phyloP scores from a whole-genome alignment of 2,888 invertebrate genomes.

The Andrena camellia region DNA sequence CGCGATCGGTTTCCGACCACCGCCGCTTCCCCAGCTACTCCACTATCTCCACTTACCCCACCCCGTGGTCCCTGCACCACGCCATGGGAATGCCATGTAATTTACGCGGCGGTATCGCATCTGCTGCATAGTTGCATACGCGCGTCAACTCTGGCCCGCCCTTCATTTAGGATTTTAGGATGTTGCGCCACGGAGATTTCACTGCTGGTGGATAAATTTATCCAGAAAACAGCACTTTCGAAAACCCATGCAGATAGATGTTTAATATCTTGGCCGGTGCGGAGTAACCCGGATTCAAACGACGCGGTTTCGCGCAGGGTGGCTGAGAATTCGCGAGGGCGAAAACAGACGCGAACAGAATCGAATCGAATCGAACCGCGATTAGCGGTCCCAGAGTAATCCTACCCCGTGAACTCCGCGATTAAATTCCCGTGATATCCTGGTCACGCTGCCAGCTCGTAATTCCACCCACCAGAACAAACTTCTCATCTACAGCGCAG shows the following conservation, averaged over 20 bases:
- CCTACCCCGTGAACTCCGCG: slow-evolving; percentile 55
- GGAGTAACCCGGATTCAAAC: slow-evolving; percentile 39
- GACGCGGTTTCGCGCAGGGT: slow-evolving; percentile 34
- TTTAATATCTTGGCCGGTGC: background rate
- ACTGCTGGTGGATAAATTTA: slow-evolving; percentile 29
- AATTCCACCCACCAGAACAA: slow-evolving; percentile 26
- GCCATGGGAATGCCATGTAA: slow-evolving; percentile 34
- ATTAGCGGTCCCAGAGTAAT: slow-evolving; percentile 56
- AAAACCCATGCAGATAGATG: slow-evolving; percentile 25
- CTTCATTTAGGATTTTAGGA: slow-evolving; percentile 5
- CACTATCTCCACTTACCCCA: background rate
- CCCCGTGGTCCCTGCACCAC: background rate
- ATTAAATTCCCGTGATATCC: slow-evolving; percentile 68
- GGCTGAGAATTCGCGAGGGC: slow-evolving; percentile 44
- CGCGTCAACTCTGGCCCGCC: background rate
- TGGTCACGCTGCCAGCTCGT: slow-evolving; percentile 28
- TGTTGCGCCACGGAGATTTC: slow-evolving; percentile 28
- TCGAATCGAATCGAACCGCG: slow-evolving; percentile 9
- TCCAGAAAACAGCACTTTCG: background rate
- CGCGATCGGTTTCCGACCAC: slow-evolving; percentile 30
- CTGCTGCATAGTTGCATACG: background rate
- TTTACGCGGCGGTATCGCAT: slow-evolving; percentile 53
- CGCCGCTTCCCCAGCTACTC: slow-evolving; percentile 12
- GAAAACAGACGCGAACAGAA: slow-evolving; percentile 38
- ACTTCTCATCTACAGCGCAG: background rate